Conservation (phyloP, 2,888 invertebrate species). For the Mystacides longicornis region DNA sequence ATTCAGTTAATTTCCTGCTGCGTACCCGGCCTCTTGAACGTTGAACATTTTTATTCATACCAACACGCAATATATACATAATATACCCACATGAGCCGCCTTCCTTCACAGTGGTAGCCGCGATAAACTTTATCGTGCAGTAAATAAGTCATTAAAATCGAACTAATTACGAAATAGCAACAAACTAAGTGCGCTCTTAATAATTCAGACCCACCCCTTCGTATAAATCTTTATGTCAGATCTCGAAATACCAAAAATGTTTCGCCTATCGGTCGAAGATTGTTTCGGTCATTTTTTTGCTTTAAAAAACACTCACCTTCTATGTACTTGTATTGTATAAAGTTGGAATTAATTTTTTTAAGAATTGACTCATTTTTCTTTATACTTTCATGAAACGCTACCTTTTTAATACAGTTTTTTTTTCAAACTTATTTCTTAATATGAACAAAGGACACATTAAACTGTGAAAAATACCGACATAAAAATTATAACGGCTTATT, state of each 20-base stretch:
- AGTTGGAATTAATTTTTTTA: too few relatives aligned
- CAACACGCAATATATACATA: neutral
- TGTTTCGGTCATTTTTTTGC: too few relatives aligned
- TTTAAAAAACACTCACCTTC: too few relatives aligned
- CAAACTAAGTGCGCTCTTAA: neutral
- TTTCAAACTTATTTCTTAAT: too few relatives aligned
- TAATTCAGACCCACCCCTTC: neutral
- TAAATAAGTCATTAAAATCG: slow-evolving; percentile 13
- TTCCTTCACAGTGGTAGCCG: too few relatives aligned
- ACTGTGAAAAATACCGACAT: too few relatives aligned
- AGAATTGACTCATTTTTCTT: too few relatives aligned
- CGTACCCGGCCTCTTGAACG: neutral
- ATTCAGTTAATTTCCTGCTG: neutral
- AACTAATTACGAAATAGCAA: slow-evolving; percentile 4
- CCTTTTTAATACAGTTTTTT: too few relatives aligned
- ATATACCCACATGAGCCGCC: neutral
- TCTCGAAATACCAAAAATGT: neutral
- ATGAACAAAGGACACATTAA: too few relatives aligned
- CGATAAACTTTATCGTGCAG: slow-evolving; percentile 10
- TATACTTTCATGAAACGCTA: too few relatives aligned
- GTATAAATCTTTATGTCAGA: neutral
- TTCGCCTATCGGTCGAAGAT: neutral
- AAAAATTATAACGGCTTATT: too few relatives aligned
- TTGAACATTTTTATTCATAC: neutral
- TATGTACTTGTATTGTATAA: too few relatives aligned